These are phyloP conservation scores for Cydia fagiglandana DNA, from an alignment of 1,140 invertebrate species.

Conservation along the genomic window DNA sequence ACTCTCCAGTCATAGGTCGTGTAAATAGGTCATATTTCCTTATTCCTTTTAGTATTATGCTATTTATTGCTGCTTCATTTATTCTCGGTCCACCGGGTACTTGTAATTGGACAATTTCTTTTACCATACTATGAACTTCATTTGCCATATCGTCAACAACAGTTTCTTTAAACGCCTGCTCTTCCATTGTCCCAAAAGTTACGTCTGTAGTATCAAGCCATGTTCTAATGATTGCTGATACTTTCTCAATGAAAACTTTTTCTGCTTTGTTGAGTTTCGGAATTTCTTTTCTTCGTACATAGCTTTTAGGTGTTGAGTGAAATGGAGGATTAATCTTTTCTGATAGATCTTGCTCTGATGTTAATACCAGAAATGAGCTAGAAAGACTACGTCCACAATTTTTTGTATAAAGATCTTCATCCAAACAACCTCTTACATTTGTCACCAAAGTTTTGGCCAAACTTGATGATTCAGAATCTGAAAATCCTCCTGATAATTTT, in stretches of 20 bases:
- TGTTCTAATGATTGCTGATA: constrained; percentile 39
- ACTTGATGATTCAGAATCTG: constrained; percentile 8
- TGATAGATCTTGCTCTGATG: constrained; percentile 7
- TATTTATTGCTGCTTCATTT: not conserved
- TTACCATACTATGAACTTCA: constrained; percentile 38
- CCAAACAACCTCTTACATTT: not conserved
- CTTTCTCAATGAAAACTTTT: constrained; percentile 41
- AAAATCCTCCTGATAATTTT: not conserved
- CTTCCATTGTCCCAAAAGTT: constrained; percentile 35
- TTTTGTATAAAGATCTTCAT: not conserved
- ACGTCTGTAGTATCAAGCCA: constrained; percentile 51
- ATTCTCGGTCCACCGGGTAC: constrained; percentile 15
- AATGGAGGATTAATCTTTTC: not conserved
- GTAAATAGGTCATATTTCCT: not conserved
- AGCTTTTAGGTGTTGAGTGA: constrained; percentile 41
- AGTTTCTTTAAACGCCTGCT: constrained; percentile 29
- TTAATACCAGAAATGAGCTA: constrained; percentile 7
- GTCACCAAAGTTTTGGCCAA: not conserved
- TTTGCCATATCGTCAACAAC: constrained; percentile 35
- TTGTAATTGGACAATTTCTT: constrained; percentile 41
- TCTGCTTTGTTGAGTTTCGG: constrained; percentile 42
- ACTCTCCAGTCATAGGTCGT: not conserved
- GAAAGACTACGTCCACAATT: not conserved
- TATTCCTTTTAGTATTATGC: constrained; percentile 17
- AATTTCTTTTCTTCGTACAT: constrained; percentile 37